Evolutionary conservation across 2,888 invertebrate species (phyloP).

Genomic region (Cancer borealis): DNA sequence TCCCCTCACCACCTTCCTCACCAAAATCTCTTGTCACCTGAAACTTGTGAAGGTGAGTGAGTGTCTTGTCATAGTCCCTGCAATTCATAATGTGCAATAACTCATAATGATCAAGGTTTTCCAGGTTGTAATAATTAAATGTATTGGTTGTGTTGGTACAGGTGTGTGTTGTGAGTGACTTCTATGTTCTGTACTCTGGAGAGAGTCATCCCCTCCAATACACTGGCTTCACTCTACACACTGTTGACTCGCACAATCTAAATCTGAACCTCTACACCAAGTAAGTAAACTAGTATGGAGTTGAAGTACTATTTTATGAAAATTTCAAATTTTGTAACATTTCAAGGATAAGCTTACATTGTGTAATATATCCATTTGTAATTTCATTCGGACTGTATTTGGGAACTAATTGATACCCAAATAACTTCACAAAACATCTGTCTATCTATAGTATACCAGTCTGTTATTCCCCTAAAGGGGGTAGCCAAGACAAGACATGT

Average conservation of each 20-base stretch:
- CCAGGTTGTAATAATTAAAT: neutral
- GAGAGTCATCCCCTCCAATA: slow-evolving; percentile 57
- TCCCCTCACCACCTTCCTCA: slow-evolving; percentile 53
- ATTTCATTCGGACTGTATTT: too few relatives aligned
- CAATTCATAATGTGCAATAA: neutral
- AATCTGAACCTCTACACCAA: slow-evolving; percentile 60
- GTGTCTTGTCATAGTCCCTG: neutral
- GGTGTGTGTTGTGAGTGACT: slow-evolving; percentile 61
- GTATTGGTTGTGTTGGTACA: slow-evolving; percentile 24
- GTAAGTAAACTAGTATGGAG: slow-evolving; percentile 38
- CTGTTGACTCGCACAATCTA: slow-evolving; percentile 46
- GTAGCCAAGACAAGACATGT: too few relatives aligned
- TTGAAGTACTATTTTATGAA: neutral
- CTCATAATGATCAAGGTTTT: neutral
- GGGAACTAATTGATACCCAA: too few relatives aligned
- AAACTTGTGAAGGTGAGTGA: slow-evolving; percentile 60
- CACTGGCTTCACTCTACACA: slow-evolving; percentile 50
- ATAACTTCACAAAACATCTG: too few relatives aligned
- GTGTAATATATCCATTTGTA: too few relatives aligned
- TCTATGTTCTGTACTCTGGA: slow-evolving; percentile 61
- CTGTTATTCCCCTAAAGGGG: too few relatives aligned
- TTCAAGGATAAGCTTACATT: too few relatives aligned
- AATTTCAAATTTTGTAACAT: neutral
- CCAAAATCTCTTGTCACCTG: neutral
- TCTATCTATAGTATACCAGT: too few relatives aligned